Evolutionary conservation across 2,888 invertebrate species (phyloP), one percentile per base, ranked within the genome.

Genomic region (Dicyrtoma fusca): DNA sequence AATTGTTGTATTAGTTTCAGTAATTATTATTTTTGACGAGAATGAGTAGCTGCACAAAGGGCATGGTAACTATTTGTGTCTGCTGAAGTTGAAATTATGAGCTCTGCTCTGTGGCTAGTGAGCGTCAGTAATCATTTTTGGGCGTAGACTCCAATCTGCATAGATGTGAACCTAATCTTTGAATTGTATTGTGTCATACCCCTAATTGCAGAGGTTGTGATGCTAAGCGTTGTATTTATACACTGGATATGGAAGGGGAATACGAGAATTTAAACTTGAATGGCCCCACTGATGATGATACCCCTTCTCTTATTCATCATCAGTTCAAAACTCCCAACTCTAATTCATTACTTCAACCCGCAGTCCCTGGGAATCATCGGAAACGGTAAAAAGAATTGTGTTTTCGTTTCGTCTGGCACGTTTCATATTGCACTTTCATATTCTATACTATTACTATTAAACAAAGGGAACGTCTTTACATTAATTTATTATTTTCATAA

Each of bases 331-430:
- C 76, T 66, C 75, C 75, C 14, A 68, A 21, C 21, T 26, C 68
- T 23, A 66, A 55, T 51, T 23, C 64, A 6, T 42, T 68, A 45
- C 17, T 45, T 13, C 51, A 65, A 34, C 51, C 86, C 81, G 85
- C 87, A 82, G 87, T 87, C 5, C 86, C 87, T 45, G 87, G 87
- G 77, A 86, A 87, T 75, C 89, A 90, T 82, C 87, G 90, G 64
- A 87, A 89, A 81, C 87, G 89, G 81, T 80, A 70, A 63, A 70
- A 42, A 61, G 57, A 26, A 49, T 21, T n/a, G n/a, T n/a, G n/a
- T 45, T 45, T 21, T 45, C 23, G 25, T 17, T 17, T 17, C 11
- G 44, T 61, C 51, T 59, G 6, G n/a, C 42, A 17, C 19, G n/a
- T 49, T 49, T 49, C 19, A n/a, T 49, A 49, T 10, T 49, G 3